These are phyloP conservation scores for Aurelia coerulea DNA, from an alignment of 30 jellyfish, hydroid and myxozoan species.

Conservation along the genomic window DNA sequence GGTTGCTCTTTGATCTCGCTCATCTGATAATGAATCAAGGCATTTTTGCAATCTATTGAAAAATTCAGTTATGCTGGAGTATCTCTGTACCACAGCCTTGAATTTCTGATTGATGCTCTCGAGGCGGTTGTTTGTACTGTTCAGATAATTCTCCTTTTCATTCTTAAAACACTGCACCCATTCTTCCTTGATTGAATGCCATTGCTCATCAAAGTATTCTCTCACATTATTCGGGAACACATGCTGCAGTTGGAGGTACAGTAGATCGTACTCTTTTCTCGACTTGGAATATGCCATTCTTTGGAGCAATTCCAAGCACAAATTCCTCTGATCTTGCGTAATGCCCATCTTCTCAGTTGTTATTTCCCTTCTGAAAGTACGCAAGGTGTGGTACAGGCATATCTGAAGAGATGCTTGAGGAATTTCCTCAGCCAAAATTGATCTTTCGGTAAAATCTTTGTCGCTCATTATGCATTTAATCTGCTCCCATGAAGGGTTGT, in stretches of 20 bases:
- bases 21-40: slow-evolving; percentile 27
- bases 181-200: too few species aligned
- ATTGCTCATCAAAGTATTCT: too few species aligned
- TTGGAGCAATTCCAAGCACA: slow-evolving; percentile 21
- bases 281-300: background rate
- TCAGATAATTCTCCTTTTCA: too few species aligned
- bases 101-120: slow-evolving; percentile 30
- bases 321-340: slow-evolving; percentile 24
- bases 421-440: background rate
- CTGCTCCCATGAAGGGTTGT: too few species aligned
- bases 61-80: slow-evolving; percentile 28
- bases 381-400: slow-evolving; percentile 57
- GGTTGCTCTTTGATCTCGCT: slow-evolving; percentile 47
- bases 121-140: too few species aligned
- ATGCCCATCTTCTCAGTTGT: slow-evolving; percentile 48
- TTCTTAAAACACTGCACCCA: too few species aligned
- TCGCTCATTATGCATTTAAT: too few species aligned
- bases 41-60: slow-evolving; percentile 14
- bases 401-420: slow-evolving; percentile 46
- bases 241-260: too few species aligned
- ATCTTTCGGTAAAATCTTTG: too few species aligned
- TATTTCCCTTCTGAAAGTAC: slow-evolving; percentile 62
- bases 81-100: slow-evolving; percentile 31
- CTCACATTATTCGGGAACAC: too few species aligned
- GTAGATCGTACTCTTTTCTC: too few species aligned